Base-by-base conservation (phyloP, 1,140 invertebrate species). In the Pseudomyrmex sp. region DNA sequence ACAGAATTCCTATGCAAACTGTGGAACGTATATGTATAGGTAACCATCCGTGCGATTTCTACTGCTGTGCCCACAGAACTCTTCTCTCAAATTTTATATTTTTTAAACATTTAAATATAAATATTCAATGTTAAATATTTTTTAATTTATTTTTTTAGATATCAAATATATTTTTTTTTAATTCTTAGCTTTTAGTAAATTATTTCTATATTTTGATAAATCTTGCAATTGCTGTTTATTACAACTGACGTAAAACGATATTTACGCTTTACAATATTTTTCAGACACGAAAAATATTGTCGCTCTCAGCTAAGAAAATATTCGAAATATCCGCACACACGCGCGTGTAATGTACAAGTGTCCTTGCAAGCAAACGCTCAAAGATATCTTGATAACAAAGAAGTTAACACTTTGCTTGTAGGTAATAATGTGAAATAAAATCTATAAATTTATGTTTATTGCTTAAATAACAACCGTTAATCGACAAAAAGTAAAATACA, bases 1-100 rank as follows among this genome's bases (percentile, higher is more conserved):
- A 76, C 58, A 72, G 65, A 26, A 84, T 88, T 84, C 80, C 70
- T 73, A 68, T 77, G 68, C 48, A 58, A 26, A 63, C 10, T 44
- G 7, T 48, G 56, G 73, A 88, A 70, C 0, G 15, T 58, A 5
- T 15, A 46, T 20, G 12, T 59, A 44, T 12, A 13, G 18, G 35
- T 35, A 35, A 35, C 5, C 20, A 23, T 26, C 15, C 15, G 1
- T 58, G 50, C 13, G 20, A 35, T 80, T 70, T 56, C 48, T 4
- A 56, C n/a, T 65, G 20, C 52, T 13, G 52, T 13, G 52, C n/a
- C 18, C 56, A 13, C 35, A 44, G 8, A 50, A 56, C 10, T 4
- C 52, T 2, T 77, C 50, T 18, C 2, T 50, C 72, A 74, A 73
- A 5, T 7, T 61, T 59, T 20, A 58, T 12, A 79, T 20, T 58